A percentile compares a stretch with the other conserved stretches of the same genome.
Conservation (phyloP, 2,797 vertebrate genomes). For the Spinus olivaceus region DNA sequence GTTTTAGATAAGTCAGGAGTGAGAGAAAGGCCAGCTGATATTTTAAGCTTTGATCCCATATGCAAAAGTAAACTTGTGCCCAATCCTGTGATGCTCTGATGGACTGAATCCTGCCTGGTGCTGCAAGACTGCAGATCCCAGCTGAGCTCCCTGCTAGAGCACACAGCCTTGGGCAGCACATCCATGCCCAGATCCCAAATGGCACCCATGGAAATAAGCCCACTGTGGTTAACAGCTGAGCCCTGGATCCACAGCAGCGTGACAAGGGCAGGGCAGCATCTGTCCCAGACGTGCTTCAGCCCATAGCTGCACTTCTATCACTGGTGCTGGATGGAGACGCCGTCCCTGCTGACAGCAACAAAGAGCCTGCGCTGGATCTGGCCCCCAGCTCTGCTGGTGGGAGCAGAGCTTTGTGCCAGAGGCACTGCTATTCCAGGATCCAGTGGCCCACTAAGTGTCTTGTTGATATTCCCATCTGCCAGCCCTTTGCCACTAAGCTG, state of each 20-base stretch:
- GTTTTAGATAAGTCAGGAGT: conserved; percentile 24
- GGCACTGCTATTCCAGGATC: not conserved
- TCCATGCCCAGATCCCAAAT: not conserved
- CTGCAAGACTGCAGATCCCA: not conserved
- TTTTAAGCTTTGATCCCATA: conserved; percentile 11
- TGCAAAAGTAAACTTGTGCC: not conserved
- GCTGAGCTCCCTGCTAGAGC: not conserved
- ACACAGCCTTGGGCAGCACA: fast-evolving
- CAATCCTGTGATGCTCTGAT: not conserved
- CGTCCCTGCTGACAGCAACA: not conserved
- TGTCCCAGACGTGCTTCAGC: not conserved
- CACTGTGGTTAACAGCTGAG: not conserved
- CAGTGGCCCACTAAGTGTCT: not conserved
- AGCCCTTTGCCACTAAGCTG: not conserved
- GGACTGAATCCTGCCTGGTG: fast-evolving
- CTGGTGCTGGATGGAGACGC: fast-evolving
- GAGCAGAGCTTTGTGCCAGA: not conserved
- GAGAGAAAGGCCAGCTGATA: not conserved
- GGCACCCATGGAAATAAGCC: not conserved
- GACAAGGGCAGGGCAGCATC: not conserved
- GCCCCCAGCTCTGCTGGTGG: fast-evolving
- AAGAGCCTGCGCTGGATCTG: fast-evolving
- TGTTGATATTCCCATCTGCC: not conserved
- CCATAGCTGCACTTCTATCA: fast-evolving
- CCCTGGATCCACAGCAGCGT: fast-evolving